phyloP scores from a whole-genome alignment of 2,888 invertebrate genomes.

The Nephrocerus scutellatus region DNA sequence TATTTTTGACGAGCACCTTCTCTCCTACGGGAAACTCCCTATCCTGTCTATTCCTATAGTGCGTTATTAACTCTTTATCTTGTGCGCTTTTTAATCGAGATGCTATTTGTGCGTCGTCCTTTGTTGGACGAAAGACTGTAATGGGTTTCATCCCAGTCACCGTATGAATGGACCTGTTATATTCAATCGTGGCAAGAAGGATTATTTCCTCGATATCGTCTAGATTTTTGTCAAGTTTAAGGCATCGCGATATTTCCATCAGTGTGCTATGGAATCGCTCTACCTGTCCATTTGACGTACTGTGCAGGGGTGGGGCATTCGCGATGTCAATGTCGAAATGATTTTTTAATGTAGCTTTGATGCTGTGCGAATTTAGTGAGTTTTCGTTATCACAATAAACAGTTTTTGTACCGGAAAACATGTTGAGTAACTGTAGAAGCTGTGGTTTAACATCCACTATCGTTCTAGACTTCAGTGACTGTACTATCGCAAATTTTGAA shows the following conservation, averaged over 20 bases:
- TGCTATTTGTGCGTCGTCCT: not conserved
- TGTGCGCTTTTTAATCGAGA: too few species aligned
- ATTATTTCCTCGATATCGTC: not conserved
- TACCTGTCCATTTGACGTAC: conserved; percentile 19
- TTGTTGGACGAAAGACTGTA: not conserved
- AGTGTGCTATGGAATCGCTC: conserved; percentile 18
- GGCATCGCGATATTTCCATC: conserved; percentile 18
- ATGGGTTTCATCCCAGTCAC: not conserved
- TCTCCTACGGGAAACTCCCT: too few species aligned
- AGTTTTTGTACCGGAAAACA: conserved; percentile 15
- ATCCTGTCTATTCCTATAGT: not conserved
- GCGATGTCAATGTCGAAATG: conserved; percentile 11
- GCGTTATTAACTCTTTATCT: not conserved
- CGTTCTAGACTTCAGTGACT: conserved; percentile 11
- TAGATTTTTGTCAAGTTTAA: conserved; percentile 12
- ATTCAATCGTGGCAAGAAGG: conserved; percentile 1
- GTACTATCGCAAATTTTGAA: conserved; percentile 16
- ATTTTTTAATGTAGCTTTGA: conserved; percentile 10
- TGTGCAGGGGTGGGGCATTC: conserved; percentile 19
- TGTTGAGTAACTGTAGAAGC: conserved; percentile 10
- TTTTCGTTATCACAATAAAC: conserved; percentile 17
- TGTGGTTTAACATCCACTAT: conserved; percentile 13
- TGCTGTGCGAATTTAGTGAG: conserved; percentile 12
- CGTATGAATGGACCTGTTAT: conserved; percentile 5
- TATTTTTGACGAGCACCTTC: not conserved